phyloP scores from a whole-genome alignment of 2,888 invertebrate genomes.

The Apotomis betuletana region DNA sequence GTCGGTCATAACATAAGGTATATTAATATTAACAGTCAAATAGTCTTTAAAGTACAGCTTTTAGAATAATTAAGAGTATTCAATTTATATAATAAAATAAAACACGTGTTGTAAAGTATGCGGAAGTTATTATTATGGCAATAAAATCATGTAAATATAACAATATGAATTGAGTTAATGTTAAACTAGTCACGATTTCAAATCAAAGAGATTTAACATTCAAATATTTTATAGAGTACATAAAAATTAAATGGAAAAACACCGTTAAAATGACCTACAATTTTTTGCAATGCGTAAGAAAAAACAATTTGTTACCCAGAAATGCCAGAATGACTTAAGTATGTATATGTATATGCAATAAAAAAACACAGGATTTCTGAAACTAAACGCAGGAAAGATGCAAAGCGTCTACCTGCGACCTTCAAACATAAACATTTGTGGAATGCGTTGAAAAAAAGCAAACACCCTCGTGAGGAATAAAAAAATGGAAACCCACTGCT shows the following conservation, averaged over 20 bases:
- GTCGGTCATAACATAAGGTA: background rate
- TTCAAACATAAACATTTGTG: slow-evolving; percentile 73
- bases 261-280: background rate
- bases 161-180: slow-evolving; percentile 21
- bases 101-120: slow-evolving; percentile 32
- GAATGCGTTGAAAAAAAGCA: slow-evolving; percentile 70
- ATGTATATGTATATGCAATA: too few species aligned
- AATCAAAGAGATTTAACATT: too few species aligned
- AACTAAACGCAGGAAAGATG: slow-evolving; percentile 14
- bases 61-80: slow-evolving; percentile 6
- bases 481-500: slow-evolving; percentile 66
- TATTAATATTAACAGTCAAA: background rate
- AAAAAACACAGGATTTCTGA: slow-evolving; percentile 22
- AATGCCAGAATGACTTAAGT: background rate
- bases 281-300: background rate
- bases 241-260: background rate
- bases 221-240: background rate
- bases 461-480: slow-evolving; percentile 75
- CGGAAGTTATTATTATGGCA: slow-evolving; percentile 29
- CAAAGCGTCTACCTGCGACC: slow-evolving; percentile 64
- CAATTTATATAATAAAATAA: slow-evolving; percentile 2
- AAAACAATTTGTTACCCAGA: background rate
- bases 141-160: slow-evolving; percentile 35
- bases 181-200: slow-evolving; percentile 16
- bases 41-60: background rate